These are phyloP conservation scores for Etheostoma nigrum DNA, from an alignment of 2,797 vertebrate genomes.

Conservation along the genomic window DNA sequence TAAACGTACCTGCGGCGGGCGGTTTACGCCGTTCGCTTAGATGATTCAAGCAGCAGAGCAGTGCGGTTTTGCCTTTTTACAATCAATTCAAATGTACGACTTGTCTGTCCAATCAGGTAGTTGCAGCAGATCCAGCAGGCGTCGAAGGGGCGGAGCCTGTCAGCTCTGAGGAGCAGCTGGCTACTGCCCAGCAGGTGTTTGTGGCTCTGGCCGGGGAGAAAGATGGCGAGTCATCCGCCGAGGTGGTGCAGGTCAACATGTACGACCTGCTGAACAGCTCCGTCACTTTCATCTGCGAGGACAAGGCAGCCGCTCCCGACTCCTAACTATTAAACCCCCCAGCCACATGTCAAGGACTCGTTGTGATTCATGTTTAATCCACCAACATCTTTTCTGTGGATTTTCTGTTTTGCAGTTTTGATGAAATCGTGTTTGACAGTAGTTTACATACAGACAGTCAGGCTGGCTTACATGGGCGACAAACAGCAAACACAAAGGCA, in stretches of 20 bases:
- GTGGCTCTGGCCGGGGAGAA: constrained; percentile 83
- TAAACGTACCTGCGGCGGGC: no score
- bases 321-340: not conserved
- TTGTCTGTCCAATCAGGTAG: constrained; percentile 78
- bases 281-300: constrained; percentile 88
- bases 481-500: constrained; percentile 5
- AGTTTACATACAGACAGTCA: not conserved
- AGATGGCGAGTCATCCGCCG: constrained; percentile 62
- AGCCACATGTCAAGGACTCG: not conserved
- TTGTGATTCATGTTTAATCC: not conserved
- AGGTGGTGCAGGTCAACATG: constrained; percentile 88
- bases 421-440: constrained; percentile 2
- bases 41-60: not conserved
- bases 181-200: constrained; percentile 85
- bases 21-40: no score
- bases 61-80: not conserved
- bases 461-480: not conserved
- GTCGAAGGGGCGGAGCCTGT: constrained; percentile 69
- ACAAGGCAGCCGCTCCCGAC: constrained; percentile 69
- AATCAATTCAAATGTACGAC: not conserved
- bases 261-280: constrained; percentile 89
- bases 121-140: constrained; percentile 66
- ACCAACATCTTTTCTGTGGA: not conserved
- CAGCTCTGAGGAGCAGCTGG: constrained; percentile 77
- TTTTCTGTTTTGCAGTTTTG: not conserved